A percentile compares a stretch with the other conserved stretches of the same genome.
Evolutionary conservation across 2,113 vertebrate genomes (phyloP).

Genomic region (Toxotes chatareus): DNA sequence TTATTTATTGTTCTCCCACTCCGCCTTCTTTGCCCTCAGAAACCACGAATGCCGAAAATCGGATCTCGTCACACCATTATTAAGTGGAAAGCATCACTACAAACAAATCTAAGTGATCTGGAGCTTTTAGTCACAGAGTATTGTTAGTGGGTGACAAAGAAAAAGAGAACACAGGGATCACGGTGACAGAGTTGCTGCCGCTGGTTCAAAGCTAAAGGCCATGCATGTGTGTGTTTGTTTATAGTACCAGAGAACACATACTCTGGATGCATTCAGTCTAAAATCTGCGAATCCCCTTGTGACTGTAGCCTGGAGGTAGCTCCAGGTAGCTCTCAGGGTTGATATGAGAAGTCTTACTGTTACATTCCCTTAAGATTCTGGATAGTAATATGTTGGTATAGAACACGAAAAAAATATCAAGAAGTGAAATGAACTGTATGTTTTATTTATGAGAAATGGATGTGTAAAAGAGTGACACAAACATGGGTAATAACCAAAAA

Average conservation of each 20-base stretch:
- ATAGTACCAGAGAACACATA: slow-evolving; percentile 24
- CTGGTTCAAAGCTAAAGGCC: background rate
- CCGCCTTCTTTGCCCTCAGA: slow-evolving; percentile 24
- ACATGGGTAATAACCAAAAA: too few relatives aligned
- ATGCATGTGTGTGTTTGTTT: background rate
- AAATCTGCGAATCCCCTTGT: slow-evolving; percentile 39
- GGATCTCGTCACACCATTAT: background rate
- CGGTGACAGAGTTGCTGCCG: slow-evolving; percentile 25
- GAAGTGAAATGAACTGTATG: too few relatives aligned
- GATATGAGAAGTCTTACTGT: slow-evolving; percentile 21
- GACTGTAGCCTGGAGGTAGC: slow-evolving; percentile 52
- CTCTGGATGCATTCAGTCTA: slow-evolving; percentile 26
- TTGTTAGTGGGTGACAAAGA: background rate
- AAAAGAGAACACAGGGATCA: background rate
- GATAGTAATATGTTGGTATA: background rate
- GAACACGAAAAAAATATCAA: background rate
- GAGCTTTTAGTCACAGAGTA: background rate
- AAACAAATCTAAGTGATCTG: background rate
- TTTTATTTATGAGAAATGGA: background rate
- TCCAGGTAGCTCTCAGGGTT: slow-evolving; percentile 24
- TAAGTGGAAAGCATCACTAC: slow-evolving; percentile 5
- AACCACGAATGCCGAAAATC: slow-evolving; percentile 39
- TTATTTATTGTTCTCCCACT: slow-evolving; percentile 68
- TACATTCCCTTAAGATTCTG: background rate
- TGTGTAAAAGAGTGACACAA: too few relatives aligned